A percentile compares a stretch with the other conserved stretches of the same genome.
These are phyloP conservation scores for Lutjanus argentimaculatus DNA, from an alignment of 2,797 vertebrate genomes.

Conservation along the genomic window DNA sequence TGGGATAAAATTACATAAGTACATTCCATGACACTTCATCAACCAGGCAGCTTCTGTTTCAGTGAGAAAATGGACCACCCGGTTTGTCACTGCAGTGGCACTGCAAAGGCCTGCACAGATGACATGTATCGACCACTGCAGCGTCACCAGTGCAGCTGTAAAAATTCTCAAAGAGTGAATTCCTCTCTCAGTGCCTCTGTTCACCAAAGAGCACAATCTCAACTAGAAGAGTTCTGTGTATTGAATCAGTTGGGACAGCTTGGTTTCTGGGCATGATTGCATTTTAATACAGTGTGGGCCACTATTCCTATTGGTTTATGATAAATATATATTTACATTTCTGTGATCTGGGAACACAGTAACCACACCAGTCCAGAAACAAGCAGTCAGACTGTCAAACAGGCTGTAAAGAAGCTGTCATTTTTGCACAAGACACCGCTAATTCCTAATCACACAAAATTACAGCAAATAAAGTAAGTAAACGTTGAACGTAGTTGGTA, in stretches of 20 bases:
- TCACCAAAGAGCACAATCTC: neutral
- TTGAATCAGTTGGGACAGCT: neutral
- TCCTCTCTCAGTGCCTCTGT: neutral
- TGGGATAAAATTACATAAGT: slow-evolving; percentile 40
- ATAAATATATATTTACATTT: neutral
- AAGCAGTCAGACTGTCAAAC: neutral
- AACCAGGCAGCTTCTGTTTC: slow-evolving; percentile 22
- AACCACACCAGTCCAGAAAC: neutral
- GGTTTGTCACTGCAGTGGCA: slow-evolving; percentile 29
- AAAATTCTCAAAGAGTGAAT: neutral
- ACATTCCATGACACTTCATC: slow-evolving; percentile 52
- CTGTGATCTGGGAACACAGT: neutral
- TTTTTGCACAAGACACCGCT: neutral
- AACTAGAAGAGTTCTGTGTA: neutral
- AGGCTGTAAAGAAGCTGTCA: neutral
- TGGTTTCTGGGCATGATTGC: neutral
- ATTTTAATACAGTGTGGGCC: neutral
- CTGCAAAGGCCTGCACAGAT: neutral
- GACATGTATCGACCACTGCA: slow-evolving; percentile 9
- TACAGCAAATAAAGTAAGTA: neutral
- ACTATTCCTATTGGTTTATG: neutral
- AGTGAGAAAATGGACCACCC: slow-evolving; percentile 33
- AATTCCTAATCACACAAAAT: neutral
- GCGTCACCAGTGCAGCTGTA: slow-evolving; percentile 15
- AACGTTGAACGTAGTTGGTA: neutral